Evolutionary conservation across 1,140 invertebrate species (phyloP).

Genomic region (Halyomorpha halys): DNA sequence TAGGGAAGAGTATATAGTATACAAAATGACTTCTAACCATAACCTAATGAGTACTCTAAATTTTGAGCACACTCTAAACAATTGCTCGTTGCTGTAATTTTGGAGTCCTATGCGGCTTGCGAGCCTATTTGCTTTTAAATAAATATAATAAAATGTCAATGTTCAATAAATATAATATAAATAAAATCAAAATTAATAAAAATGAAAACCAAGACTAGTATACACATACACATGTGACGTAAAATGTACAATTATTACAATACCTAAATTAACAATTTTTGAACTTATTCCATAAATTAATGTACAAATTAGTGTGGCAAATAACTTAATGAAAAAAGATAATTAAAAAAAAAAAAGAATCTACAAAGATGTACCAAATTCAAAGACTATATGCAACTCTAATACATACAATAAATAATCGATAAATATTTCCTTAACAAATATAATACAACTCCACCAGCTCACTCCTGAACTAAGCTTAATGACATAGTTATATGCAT

Average conservation of each 20-base stretch:
- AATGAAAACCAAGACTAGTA: constrained; percentile 22
- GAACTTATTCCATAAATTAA: constrained; percentile 1
- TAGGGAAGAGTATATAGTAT: constrained; percentile 26
- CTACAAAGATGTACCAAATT: background rate
- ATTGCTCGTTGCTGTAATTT: constrained; percentile 26
- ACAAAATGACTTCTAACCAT: constrained; percentile 25
- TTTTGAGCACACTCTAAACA: constrained; percentile 25
- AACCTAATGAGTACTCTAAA: constrained; percentile 17
- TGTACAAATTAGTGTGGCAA: background rate
- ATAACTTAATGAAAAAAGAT: background rate
- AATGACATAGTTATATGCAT: constrained; percentile 9
- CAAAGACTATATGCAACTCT: constrained; percentile 13
- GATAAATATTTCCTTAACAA: constrained; percentile 2
- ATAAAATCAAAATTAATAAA: constrained; percentile 9
- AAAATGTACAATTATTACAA: background rate
- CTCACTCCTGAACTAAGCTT: constrained; percentile 12
- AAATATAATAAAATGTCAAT: constrained; percentile 20
- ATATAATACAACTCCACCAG: constrained; percentile 14
- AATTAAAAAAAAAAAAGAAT: background rate
- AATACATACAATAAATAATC: constrained; percentile 17
- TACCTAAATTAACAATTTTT: background rate
- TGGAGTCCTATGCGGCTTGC: constrained; percentile 21
- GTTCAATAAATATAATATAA: constrained; percentile 8
- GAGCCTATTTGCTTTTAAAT: constrained; percentile 11
- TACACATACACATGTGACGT: constrained; percentile 17